These are phyloP conservation scores for Pitangus sulphuratus DNA, from an alignment of 2,797 vertebrate species.

Conservation along the genomic window DNA sequence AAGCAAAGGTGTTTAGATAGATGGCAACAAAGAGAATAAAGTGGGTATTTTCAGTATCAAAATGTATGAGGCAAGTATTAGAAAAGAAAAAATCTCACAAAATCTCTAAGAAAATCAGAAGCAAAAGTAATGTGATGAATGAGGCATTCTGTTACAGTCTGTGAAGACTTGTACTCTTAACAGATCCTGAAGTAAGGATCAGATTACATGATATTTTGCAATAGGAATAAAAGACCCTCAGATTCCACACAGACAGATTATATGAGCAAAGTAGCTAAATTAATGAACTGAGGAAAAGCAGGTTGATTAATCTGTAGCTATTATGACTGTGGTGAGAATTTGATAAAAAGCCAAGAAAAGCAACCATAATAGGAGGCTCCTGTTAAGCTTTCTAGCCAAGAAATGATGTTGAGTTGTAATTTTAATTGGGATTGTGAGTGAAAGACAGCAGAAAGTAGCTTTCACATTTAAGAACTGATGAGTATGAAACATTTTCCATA, in stretches of 20 bases:
- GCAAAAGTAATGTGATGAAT: neutral
- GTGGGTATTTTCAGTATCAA: neutral
- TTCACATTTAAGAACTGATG: neutral
- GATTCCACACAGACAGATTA: neutral
- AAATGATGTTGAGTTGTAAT: neutral
- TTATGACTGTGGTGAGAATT: neutral
- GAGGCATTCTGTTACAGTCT: neutral
- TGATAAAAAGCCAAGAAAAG: slow-evolving; percentile 34
- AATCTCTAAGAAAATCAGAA: neutral
- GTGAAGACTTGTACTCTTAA: neutral
- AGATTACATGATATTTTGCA: neutral
- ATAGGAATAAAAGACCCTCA: neutral
- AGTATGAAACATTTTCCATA: neutral
- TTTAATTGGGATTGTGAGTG: neutral
- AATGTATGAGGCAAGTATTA: neutral
- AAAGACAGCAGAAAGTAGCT: neutral
- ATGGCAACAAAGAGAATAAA: neutral
- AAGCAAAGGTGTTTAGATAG: neutral
- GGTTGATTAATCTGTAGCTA: neutral
- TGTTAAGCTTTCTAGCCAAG: neutral
- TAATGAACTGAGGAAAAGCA: slow-evolving; percentile 24
- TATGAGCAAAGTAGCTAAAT: neutral
- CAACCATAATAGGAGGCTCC: neutral
- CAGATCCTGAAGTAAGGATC: neutral
- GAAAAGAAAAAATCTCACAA: neutral